Conservation (phyloP, 53 echinoderm and acorn worm species). For the Actinopyga echinites region DNA sequence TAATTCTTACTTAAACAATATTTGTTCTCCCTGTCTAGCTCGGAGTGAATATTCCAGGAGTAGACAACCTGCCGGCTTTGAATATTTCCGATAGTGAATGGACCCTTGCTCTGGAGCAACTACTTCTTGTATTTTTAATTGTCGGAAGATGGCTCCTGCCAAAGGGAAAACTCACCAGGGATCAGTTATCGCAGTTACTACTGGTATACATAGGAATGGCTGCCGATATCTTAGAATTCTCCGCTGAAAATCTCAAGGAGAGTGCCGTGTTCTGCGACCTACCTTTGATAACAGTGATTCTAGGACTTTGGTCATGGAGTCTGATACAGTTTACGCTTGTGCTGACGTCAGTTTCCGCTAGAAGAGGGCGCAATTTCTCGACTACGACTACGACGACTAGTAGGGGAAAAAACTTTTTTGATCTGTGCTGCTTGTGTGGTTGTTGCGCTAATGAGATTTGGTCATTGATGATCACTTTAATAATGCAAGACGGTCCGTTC, state of each 20-base stretch:
- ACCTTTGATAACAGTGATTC: conserved; percentile 69
- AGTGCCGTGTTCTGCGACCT: conserved; percentile 69
- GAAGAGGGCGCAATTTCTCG: conserved; percentile 43
- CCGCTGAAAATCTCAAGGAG: conserved; percentile 77
- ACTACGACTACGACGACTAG: not conserved
- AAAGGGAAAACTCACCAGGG: conserved; percentile 84
- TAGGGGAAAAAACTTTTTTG: conserved; percentile 3
- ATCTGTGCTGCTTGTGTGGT: conserved; percentile 42
- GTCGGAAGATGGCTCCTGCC: conserved; percentile 93
- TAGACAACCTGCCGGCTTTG: not conserved
- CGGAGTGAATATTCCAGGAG: conserved; percentile 10
- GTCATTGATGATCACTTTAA: conserved; percentile 69
- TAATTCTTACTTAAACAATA: not conserved
- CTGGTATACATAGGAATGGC: conserved; percentile 97
- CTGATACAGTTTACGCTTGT: conserved; percentile 88
- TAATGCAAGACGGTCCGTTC: conserved; percentile 93
- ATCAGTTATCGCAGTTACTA: conserved; percentile 93
- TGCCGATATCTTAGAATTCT: conserved; percentile 94
- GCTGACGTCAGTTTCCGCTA: conserved; percentile 76
- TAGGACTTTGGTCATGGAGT: conserved; percentile 81
- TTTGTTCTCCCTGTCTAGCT: not conserved
- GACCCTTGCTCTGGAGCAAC: conserved; percentile 77
- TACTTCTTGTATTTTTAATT: conserved; percentile 70
- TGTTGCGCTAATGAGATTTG: conserved; percentile 87
- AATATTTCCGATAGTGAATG: conserved; percentile 64